Base-by-base conservation (phyloP, 2,797 vertebrate species). In the Muraenolepis orangiensis region DNA sequence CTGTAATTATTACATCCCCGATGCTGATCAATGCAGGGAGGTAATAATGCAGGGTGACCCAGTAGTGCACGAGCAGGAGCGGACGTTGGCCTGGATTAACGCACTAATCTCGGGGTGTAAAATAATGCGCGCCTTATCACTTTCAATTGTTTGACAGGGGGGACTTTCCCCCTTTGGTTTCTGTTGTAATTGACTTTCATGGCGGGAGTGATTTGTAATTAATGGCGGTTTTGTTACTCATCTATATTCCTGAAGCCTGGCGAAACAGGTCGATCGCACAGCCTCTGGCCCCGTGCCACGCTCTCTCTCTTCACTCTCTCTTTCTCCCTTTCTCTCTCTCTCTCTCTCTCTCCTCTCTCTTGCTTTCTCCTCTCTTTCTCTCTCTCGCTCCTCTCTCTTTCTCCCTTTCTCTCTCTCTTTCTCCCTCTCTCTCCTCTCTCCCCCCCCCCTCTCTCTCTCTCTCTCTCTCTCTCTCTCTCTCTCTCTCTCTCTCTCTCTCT, bases 161-260 rank as follows among this genome's bases (percentile, higher is more conserved):
- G 78, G 81, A 86, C 82, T 85, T 89, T 87, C 77, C 31, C 38
- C 31, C 38, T 82, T 78, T 79, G 74, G 74, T 78, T 88, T 90
- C 84, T 72, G 20, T 77, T 87, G 78, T 87, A 85, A 92, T 91
- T 87, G 87, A 92, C 88, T 92, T 91, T 91, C 89, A 90, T 87
- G 89, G 91, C 86, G 91, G 81, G 88, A 91, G 87, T 87, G 86
- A 93, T 91, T 90, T 90, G 90, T 93, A 93, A 93, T 93, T 93
- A 93, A 93, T 89, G 82, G 82, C 83, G 87, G 87, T 90, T 93
- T 92, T 92, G 87, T 89, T 88, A 87, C 87, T 91, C 88, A 89
- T 90, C 85, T 92, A 87, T 92, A 91, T 86, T 82, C 81, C 84
- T 88, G 86, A 88, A 90, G 87, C 88, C 85, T 92, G 91, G 91